Conservation (phyloP, 2,797 vertebrate genomes). For the Melanotaenia parkinsoni region DNA sequence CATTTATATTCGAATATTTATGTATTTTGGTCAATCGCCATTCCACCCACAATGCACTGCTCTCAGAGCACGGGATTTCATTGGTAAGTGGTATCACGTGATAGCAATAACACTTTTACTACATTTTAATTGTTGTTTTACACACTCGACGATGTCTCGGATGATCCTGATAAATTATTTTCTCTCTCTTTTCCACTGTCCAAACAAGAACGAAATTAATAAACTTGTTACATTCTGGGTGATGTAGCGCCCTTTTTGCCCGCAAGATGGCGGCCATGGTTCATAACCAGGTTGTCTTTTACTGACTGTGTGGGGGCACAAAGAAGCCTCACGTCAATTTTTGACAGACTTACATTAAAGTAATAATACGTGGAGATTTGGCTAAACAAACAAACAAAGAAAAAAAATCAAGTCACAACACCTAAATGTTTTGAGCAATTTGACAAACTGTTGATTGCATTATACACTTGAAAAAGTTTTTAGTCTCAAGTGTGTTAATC, state of each 20-base stretch:
- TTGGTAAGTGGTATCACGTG: slow-evolving; percentile 32
- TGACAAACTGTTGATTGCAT: not conserved
- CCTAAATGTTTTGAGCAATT: not conserved
- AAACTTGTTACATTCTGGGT: not conserved
- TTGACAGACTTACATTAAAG: not conserved
- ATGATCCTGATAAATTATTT: fast-evolving
- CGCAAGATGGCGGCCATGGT: slow-evolving; percentile 51
- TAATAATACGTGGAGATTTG: not conserved
- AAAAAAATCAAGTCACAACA: not conserved
- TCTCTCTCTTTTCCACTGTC: not conserved
- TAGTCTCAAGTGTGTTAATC: not conserved
- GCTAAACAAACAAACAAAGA: not conserved
- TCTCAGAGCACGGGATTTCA: fast-evolving
- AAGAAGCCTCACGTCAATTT: not conserved
- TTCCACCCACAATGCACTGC: slow-evolving; percentile 63
- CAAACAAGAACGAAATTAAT: not conserved
- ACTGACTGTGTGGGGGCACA: not conserved
- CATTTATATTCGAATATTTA: not conserved
- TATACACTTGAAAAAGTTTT: not conserved
- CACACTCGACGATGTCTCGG: fast-evolving
- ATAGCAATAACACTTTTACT: not conserved
- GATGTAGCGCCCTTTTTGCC: slow-evolving; percentile 8
- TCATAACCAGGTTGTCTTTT: not conserved
- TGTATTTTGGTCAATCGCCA: fast-evolving
- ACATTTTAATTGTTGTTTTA: not conserved